Evolutionary conservation across 2,888 invertebrate species (phyloP), one percentile per base, ranked within the genome.

Genomic region (Drosophila demipolita): DNA sequence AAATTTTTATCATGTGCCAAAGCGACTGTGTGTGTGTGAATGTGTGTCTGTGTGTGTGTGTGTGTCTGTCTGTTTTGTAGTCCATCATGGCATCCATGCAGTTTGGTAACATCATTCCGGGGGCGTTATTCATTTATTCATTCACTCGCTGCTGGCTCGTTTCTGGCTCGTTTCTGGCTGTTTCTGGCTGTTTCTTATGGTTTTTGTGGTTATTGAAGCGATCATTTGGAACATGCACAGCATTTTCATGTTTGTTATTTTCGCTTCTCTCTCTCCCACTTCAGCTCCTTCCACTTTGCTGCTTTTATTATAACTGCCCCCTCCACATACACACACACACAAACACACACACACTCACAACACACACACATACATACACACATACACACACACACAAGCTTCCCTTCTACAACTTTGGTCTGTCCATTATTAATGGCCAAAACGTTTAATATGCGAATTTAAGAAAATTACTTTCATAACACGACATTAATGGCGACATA

Each of bases 201-300:
- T 78, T 87, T 83, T 85, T 87, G 90, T 89, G 90, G 90, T 88
- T 88, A 90, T 90, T 88, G 89, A 90, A 90, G 88, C 89, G 90
- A 87, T 90, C 90, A 90, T 90, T 90, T 74, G 87, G 90, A 89
- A 90, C 90, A 89, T 90, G 89, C 88, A 87, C 79, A 86, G 86
- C 79, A 84, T 84, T 87, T 86, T 87, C 85, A 84, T 82, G 84
- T 75, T 83, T 85, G 70, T 75, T 77, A 66, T 82, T 67, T 76
- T 78, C 66, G 33, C 66, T 61, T 63, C 54, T 42, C 38, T 57
- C 36, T 49, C 35, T 59, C 48, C n/a, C 32, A 49, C 35, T 20
- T 59, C 58, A 23, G 57, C 35, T 42, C 20, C 17, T 58, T 50
- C 26, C 59, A 12, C 50, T 35, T 54, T 63, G 42, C 57, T 49